Conservation (phyloP, 2,797 vertebrate genomes). For the Sebastes umbrosus region DNA sequence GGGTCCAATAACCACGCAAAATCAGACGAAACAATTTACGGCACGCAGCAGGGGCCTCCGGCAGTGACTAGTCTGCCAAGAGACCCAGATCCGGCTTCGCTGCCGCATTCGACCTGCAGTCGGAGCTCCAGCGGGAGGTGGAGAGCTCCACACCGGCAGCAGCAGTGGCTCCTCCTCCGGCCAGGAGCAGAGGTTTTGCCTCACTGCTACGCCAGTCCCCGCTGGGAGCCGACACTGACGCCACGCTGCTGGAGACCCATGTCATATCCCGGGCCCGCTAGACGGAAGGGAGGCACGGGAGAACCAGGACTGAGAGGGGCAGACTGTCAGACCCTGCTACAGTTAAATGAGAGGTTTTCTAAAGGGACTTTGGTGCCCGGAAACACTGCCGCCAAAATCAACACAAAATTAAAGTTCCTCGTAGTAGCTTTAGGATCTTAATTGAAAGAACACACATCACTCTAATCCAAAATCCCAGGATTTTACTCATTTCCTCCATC, state of each 20-base stretch:
- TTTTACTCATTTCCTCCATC: neutral
- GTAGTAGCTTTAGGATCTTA: neutral
- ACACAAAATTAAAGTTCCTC: neutral
- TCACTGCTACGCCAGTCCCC: too few relatives aligned
- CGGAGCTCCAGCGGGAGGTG: neutral
- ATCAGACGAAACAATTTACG: too few relatives aligned
- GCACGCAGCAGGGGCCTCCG: neutral
- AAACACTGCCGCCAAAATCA: neutral
- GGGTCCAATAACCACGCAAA: too few relatives aligned
- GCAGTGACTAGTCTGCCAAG: neutral
- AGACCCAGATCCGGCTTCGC: neutral
- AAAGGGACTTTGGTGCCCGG: neutral
- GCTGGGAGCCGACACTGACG: neutral
- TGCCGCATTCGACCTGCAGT: neutral
- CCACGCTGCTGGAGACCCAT: neutral
- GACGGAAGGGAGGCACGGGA: neutral
- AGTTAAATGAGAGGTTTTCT: neutral
- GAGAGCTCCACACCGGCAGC: too few relatives aligned
- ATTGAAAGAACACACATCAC: neutral
- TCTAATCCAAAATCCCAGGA: neutral
- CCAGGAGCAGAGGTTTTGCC: too few relatives aligned
- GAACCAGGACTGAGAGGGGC: neutral
- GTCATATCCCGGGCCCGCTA: neutral
- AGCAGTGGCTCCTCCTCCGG: too few relatives aligned
- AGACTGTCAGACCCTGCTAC: neutral